A percentile compares a stretch with the other conserved stretches of the same genome.
Conservation (phyloP, 2,797 vertebrate species). For the Nannoperca australis region DNA sequence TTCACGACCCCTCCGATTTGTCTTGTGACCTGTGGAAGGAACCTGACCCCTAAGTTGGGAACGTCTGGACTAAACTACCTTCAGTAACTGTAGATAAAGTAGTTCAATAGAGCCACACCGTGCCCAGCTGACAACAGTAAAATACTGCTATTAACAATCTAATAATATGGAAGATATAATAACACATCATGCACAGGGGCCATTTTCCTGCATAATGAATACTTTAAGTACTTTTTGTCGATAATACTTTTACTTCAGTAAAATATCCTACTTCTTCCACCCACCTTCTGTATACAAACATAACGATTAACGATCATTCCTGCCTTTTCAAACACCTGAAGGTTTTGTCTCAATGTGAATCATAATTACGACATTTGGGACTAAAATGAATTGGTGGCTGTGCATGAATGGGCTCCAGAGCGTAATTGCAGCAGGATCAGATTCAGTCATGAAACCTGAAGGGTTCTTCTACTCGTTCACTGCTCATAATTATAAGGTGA, state of each 20-base stretch:
- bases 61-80: neutral
- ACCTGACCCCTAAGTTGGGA: too few species aligned
- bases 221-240: neutral
- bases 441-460: conserved; percentile 57
- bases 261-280: neutral
- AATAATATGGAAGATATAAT: neutral
- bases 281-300: neutral
- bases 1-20: too few species aligned
- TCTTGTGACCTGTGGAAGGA: too few species aligned
- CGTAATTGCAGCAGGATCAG: conserved; percentile 53
- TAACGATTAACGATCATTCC: neutral
- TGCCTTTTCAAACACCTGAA: conserved; percentile 26
- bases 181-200: neutral
- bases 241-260: neutral
- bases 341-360: conserved; percentile 43
- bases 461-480: conserved; percentile 54
- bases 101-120: neutral
- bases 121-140: neutral
- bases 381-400: conserved; percentile 52
- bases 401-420: conserved; percentile 58
- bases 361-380: conserved; percentile 58
- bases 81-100: neutral
- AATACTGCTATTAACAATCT: neutral
- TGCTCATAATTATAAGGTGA: conserved; percentile 69
- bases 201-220: neutral